A percentile compares a stretch with the other conserved stretches of the same genome.
phyloP scores from a whole-genome alignment of 2,113 vertebrate species.

The Chrysemys picta region DNA sequence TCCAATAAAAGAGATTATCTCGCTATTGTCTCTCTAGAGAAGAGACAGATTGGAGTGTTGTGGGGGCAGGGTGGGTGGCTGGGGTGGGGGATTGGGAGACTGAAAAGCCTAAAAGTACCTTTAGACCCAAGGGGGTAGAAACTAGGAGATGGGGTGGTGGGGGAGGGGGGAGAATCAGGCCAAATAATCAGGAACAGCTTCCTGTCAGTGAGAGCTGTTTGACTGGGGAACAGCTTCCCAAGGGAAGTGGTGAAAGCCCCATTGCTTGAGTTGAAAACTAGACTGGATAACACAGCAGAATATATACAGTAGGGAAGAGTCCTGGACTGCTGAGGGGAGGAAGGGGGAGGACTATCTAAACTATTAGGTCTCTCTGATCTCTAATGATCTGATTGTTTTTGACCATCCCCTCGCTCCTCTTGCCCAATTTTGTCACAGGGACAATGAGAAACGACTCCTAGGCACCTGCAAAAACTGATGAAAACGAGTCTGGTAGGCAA shows the following conservation, averaged over 20 bases:
- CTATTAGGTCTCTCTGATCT: not conserved
- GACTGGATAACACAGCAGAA: rapidly evolving
- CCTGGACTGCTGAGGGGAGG: not conserved
- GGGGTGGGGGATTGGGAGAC: not conserved
- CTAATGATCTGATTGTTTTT: not conserved
- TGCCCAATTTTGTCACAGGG: not conserved
- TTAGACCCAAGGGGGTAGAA: rapidly evolving
- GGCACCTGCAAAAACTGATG: not conserved
- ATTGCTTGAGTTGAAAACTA: not conserved
- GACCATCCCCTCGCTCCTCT: not conserved
- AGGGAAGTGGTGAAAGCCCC: not conserved
- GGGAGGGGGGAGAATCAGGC: not conserved
- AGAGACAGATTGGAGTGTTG: not conserved
- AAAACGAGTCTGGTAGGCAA: rapidly evolving
- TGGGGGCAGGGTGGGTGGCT: rapidly evolving
- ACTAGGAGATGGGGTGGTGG: not conserved
- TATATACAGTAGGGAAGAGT: not conserved
- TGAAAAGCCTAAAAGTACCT: not conserved
- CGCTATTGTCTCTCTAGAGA: not conserved
- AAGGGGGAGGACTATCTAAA: not conserved
- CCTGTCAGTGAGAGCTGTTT: not conserved
- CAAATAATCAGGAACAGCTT: not conserved
- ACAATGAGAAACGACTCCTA: rapidly evolving
- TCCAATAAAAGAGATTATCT: not conserved
- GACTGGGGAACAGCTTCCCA: rapidly evolving